These are phyloP conservation scores for Mactra quadrangularis DNA, from an alignment of 1,140 invertebrate genomes.

Conservation along the genomic window DNA sequence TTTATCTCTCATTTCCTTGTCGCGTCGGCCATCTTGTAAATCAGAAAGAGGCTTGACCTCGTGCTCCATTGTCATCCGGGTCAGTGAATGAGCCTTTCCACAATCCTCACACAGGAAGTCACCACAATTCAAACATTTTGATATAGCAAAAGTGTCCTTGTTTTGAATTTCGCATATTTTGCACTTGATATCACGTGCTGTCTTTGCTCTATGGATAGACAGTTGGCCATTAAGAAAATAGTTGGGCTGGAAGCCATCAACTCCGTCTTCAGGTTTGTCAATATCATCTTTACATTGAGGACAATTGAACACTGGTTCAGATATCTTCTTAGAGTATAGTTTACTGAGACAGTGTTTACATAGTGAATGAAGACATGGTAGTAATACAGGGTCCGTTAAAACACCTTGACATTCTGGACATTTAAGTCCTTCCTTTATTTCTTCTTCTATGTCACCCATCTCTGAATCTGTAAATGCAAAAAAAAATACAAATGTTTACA, in stretches of 20 bases:
- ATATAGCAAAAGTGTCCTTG: conserved; percentile 49
- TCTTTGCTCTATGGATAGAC: conserved; percentile 45
- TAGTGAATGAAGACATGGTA: conserved; percentile 56
- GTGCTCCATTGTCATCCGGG: conserved; percentile 58
- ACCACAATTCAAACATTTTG: conserved; percentile 57
- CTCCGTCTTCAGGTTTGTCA: conserved; percentile 44
- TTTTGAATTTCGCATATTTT: conserved; percentile 57
- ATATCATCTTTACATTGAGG: conserved; percentile 40
- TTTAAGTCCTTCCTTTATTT: neutral
- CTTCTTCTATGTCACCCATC: neutral
- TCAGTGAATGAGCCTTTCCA: conserved; percentile 54
- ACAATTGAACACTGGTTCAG: conserved; percentile 18
- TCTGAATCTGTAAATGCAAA: neutral
- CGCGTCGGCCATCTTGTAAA: conserved; percentile 37
- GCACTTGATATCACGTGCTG: conserved; percentile 51
- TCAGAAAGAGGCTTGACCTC: conserved; percentile 47
- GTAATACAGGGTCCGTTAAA: conserved; percentile 28
- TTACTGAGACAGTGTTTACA: conserved; percentile 29
- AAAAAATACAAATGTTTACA: neutral
- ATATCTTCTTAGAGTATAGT: conserved; percentile 23
- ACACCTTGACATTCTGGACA: conserved; percentile 44
- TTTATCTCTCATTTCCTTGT: conserved; percentile 46
- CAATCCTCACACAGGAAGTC: conserved; percentile 61
- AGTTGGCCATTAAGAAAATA: conserved; percentile 47
- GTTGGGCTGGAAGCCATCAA: conserved; percentile 49